phyloP scores from a whole-genome alignment of 2,113 vertebrate genomes.

The Rhinoptilus africanus region DNA sequence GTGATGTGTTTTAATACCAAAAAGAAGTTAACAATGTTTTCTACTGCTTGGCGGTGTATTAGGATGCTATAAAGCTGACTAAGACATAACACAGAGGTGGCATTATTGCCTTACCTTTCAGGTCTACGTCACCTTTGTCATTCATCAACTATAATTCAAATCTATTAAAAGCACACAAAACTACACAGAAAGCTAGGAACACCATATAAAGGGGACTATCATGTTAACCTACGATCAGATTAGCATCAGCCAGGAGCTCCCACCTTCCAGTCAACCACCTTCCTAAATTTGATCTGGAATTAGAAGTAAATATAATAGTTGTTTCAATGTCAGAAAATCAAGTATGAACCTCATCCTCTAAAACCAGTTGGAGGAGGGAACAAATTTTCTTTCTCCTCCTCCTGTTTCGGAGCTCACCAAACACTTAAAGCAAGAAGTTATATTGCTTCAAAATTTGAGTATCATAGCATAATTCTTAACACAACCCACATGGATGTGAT shows the following conservation, averaged over 20 bases:
- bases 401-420: background rate
- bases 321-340: background rate
- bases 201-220: background rate
- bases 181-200: background rate
- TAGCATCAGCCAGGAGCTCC: background rate
- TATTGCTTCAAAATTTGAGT: background rate
- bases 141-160: background rate
- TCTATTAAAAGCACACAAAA: background rate
- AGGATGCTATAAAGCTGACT: background rate
- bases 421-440: background rate
- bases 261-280: background rate
- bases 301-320: background rate
- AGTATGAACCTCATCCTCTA: background rate
- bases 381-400: background rate
- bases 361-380: background rate
- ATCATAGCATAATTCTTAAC: background rate
- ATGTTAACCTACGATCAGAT: background rate
- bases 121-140: background rate
- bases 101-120: background rate
- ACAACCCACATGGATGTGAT: background rate
- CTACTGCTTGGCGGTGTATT: background rate
- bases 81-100: background rate
- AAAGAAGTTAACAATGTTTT: slow-evolving; percentile 4
- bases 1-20: background rate
- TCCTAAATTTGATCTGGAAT: background rate